Evolutionary conservation across 2,888 invertebrate genomes (phyloP).

Genomic region (Sphaerolaimus hirsutus): DNA sequence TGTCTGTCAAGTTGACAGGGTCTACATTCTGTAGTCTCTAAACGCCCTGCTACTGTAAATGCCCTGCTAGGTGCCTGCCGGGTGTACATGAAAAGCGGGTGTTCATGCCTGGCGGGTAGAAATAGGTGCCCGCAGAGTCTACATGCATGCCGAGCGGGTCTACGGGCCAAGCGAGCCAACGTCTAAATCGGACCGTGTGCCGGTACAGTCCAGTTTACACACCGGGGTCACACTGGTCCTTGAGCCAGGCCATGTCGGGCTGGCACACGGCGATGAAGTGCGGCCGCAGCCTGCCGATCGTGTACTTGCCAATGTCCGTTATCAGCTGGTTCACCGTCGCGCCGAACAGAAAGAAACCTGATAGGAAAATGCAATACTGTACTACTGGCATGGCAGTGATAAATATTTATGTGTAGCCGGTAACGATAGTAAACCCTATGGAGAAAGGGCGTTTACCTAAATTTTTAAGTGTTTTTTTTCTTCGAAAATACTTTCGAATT

Average conservation of each 20-base stretch:
- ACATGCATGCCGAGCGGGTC: too few species aligned
- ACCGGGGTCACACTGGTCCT: constrained; percentile 16
- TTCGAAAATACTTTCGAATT: too few species aligned
- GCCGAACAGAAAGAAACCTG: constrained; percentile 23
- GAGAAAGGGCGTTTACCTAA: neutral
- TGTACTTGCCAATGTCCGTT: constrained; percentile 77
- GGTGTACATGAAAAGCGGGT: too few species aligned
- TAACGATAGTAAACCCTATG: neutral
- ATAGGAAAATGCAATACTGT: neutral
- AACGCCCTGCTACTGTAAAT: too few species aligned
- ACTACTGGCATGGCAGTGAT: neutral
- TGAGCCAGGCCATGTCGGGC: constrained; percentile 32
- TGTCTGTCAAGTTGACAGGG: too few species aligned
- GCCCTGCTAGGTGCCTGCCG: too few species aligned
- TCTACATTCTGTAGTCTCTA: too few species aligned
- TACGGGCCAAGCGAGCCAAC: too few species aligned
- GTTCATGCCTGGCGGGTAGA: too few species aligned
- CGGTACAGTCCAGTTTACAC: too few species aligned
- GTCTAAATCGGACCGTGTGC: too few species aligned
- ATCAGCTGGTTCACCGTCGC: constrained; percentile 28
- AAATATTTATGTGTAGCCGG: neutral
- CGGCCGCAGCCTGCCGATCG: constrained; percentile 68
- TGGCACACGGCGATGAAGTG: constrained; percentile 72
- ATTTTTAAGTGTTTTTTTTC: neutral
- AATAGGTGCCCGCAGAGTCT: too few species aligned